Conservation (phyloP, 2,113 vertebrate species). For the Neogale vison region DNA sequence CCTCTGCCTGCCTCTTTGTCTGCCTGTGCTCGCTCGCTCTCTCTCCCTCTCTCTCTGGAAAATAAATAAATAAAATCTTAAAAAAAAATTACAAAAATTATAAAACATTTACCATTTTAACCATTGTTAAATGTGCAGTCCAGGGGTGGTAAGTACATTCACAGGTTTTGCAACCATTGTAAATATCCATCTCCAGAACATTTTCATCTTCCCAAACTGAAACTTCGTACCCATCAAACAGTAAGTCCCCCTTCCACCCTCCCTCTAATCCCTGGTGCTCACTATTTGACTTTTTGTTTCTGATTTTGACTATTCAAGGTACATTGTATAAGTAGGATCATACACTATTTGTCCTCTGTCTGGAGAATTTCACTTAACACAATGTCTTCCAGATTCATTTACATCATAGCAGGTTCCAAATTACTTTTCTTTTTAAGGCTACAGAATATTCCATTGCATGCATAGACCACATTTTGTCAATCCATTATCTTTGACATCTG, state of each 20-base stretch:
- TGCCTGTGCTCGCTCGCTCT: too few species aligned
- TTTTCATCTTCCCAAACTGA: not conserved
- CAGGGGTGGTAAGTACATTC: not conserved
- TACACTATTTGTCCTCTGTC: not conserved
- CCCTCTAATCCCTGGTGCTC: not conserved
- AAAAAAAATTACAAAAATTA: too few species aligned
- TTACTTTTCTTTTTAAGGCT: not conserved
- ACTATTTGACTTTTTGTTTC: not conserved
- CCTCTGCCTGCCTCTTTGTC: too few species aligned
- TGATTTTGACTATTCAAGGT: not conserved
- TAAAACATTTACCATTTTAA: not conserved
- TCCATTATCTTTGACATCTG: not conserved
- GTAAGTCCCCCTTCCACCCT: not conserved
- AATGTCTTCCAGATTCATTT: not conserved
- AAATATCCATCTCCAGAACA: not conserved
- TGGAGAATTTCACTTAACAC: too few species aligned
- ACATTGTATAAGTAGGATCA: not conserved
- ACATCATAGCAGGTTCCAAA: not conserved
- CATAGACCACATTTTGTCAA: not conserved
- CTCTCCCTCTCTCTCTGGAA: too few species aligned
- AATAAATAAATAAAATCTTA: too few species aligned
- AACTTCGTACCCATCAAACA: not conserved
- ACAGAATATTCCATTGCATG: not conserved
- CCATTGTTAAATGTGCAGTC: not conserved
- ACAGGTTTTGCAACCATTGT: not conserved